phyloP scores from a whole-genome alignment of 2,888 invertebrate genomes.

The Dryocosmus kuriphilus region DNA sequence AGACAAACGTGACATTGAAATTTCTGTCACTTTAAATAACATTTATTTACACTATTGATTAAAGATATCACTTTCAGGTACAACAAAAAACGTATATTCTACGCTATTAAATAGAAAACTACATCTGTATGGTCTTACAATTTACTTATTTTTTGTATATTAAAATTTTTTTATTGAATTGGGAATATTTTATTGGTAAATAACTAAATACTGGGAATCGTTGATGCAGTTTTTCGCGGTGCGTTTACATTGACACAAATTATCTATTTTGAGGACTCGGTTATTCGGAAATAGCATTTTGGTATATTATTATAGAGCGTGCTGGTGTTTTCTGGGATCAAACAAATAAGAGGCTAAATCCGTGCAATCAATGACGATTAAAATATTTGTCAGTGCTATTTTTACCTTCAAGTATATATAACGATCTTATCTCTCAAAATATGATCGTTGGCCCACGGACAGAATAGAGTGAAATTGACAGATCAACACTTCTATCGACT shows the following conservation, averaged over 20 bases:
- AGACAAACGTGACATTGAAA: conserved; percentile 19
- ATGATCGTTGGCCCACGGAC: conserved; percentile 22
- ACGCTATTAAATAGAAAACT: background rate
- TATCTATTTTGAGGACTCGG: conserved; percentile 23
- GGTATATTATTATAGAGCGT: conserved; percentile 23
- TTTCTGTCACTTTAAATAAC: conserved; percentile 22
- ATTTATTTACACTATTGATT: conserved; percentile 4
- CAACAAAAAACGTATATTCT: background rate
- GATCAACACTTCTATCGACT: conserved; percentile 24
- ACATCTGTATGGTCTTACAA: background rate
- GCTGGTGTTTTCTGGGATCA: conserved; percentile 9
- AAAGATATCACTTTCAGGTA: background rate
- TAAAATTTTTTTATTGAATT: background rate
- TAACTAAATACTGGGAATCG: background rate
- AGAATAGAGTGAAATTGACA: conserved; percentile 20
- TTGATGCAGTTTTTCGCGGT: background rate
- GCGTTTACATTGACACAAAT: background rate
- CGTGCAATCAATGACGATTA: conserved; percentile 8
- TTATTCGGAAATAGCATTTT: conserved; percentile 20
- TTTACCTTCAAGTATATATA: background rate
- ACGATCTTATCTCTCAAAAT: conserved; percentile 32
- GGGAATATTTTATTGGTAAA: background rate
- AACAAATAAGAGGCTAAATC: conserved; percentile 31
- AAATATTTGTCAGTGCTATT: conserved; percentile 16
- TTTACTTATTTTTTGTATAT: too few species aligned